phyloP scores from a whole-genome alignment of 2,888 invertebrate species.

The Lasius platythorax region DNA sequence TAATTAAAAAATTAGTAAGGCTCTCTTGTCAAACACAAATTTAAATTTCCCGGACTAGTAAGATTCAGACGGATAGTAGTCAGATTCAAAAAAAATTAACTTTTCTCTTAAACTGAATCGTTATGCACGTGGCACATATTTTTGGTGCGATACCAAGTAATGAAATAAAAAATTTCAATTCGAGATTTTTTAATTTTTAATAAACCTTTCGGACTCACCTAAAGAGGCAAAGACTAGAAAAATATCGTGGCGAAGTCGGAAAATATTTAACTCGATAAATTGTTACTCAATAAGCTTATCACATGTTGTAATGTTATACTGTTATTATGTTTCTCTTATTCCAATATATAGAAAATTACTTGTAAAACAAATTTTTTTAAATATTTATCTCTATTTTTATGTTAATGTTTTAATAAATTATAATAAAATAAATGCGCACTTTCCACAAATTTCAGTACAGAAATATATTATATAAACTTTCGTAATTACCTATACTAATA shows the following conservation, averaged over 20 bases:
- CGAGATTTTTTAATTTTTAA: no score
- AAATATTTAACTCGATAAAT: not conserved
- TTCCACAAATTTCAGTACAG: not conserved
- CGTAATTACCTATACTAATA: not conserved
- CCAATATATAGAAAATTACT: not conserved
- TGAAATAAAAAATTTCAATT: no score
- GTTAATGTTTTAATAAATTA: not conserved
- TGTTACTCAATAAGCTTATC: not conserved
- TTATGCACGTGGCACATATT: no score
- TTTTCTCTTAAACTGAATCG: no score
- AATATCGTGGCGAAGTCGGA: not conserved
- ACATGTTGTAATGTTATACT: not conserved
- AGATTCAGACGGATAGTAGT: no score
- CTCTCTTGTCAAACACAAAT: no score
- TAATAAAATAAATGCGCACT: not conserved
- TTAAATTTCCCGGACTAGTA: no score
- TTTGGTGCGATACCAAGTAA: no score
- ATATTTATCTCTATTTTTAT: not conserved
- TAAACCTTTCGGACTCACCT: no score
- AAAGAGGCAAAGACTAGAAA: no score
- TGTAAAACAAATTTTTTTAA: not conserved
- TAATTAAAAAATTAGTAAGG: not conserved
- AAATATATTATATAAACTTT: not conserved
- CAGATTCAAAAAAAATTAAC: no score
- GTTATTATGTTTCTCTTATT: not conserved